Evolutionary conservation across 2,113 vertebrate genomes (phyloP), one percentile per base, ranked within the genome.

Genomic region (Cairina moschata): DNA sequence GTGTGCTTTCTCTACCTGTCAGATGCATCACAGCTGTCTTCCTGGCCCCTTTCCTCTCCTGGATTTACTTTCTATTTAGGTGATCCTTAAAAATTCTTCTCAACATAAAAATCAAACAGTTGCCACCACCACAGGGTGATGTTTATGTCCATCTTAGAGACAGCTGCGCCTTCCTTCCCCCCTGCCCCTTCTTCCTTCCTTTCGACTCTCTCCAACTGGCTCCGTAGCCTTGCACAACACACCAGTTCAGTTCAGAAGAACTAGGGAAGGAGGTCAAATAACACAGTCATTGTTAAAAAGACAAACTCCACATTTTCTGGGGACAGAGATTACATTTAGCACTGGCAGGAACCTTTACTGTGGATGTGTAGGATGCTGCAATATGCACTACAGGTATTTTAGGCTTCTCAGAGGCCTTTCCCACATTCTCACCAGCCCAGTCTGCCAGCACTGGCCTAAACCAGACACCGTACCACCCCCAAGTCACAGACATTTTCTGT

Each of bases 11-110:
- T 56, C 34, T 60, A 36, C 48, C 42, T 60, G 22, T 75, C 73
- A 91, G 40, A 38, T 2, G 0, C 25, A 48, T 67, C 73, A 74
- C 83, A 92, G 56, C 60, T 82, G 80, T 75, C 80, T 63, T 81
- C 63, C 73, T 56, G 69, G 15, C 20, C 73, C 25, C 25, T 82
- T 44, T 68, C 0, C 38, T 66, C 59, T 83, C 85, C 72, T 0
- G 0, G 52, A 69, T 95, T 67, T 78, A 60, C 65, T 65, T 96
- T 92, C 79, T 82, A 13, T 68, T 86, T 79, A 67, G 29, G 11
- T 91, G 83, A 91, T 84, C 79, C 73, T 78, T 84, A 67, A 93
- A 71, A 92, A 78, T 88, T 80, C 86, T 81, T 67, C 56, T 75
- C 60, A 60, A 54, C 29, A 11, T 14, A 89, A 88, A 88, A 84